Evolutionary conservation across 2,888 invertebrate genomes (phyloP).

Genomic region (Drepana falcataria): DNA sequence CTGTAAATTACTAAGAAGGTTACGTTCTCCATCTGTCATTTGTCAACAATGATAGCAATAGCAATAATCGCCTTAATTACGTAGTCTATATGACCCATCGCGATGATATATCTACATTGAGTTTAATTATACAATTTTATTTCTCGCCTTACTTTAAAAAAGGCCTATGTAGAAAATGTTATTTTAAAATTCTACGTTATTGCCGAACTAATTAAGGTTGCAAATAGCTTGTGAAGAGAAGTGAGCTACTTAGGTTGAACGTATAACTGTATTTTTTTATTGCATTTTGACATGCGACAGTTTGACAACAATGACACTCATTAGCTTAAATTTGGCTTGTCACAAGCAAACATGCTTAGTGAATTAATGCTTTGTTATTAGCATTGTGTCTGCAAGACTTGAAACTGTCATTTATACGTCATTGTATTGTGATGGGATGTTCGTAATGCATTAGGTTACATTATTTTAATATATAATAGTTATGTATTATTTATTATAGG

Average conservation of each 20-base stretch:
- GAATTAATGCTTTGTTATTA: slow-evolving; percentile 19
- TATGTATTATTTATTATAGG: too few relatives aligned
- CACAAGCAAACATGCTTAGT: slow-evolving; percentile 18
- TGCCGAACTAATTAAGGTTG: slow-evolving; percentile 1
- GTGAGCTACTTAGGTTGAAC: slow-evolving; percentile 4
- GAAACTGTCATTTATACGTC: slow-evolving; percentile 10
- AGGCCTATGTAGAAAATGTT: slow-evolving; percentile 1
- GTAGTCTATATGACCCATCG: slow-evolving; percentile 30
- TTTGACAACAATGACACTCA: slow-evolving; percentile 38
- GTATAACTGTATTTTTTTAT: slow-evolving; percentile 22
- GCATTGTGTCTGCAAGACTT: slow-evolving; percentile 11
- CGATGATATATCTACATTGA: slow-evolving; percentile 49
- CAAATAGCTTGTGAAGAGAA: slow-evolving; percentile 6
- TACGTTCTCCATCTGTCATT: slow-evolving; percentile 34
- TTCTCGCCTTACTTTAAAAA: slow-evolving; percentile 15
- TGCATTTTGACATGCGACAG: slow-evolving; percentile 49
- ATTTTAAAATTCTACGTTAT: not conserved
- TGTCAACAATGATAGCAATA: slow-evolving; percentile 26
- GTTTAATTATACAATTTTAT: slow-evolving; percentile 53
- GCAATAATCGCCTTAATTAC: slow-evolving; percentile 43
- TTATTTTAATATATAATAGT: too few relatives aligned
- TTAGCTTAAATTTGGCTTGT: slow-evolving; percentile 39
- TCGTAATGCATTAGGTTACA: too few relatives aligned
- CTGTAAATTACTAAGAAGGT: slow-evolving; percentile 10
- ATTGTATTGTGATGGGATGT: not conserved